These are phyloP conservation scores for Parascotia fuliginaria DNA, from an alignment of 2,888 invertebrate species.

Conservation along the genomic window DNA sequence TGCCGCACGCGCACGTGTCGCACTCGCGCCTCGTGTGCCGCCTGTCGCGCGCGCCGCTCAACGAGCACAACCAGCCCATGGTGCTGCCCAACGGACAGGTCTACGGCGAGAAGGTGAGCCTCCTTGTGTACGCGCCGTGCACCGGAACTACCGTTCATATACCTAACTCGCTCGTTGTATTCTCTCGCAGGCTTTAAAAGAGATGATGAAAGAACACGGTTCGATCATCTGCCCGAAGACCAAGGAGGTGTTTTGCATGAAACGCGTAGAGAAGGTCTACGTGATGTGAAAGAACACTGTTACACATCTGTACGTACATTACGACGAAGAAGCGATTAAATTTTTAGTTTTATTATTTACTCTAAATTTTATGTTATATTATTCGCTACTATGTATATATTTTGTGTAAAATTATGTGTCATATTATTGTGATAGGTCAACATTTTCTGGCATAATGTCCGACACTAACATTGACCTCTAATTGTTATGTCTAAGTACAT, in stretches of 20 bases:
- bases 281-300: constrained; percentile 90
- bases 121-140: too few species aligned
- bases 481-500: too few species aligned
- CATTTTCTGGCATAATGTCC: too few species aligned
- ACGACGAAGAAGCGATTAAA: constrained; percentile 11
- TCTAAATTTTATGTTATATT: not conserved
- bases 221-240: constrained; percentile 97
- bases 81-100: constrained; percentile 99
- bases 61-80: constrained; percentile 99
- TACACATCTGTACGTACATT: constrained; percentile 6
- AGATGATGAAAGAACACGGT: constrained; percentile 97
- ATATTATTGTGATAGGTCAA: not conserved
- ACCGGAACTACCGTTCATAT: too few species aligned
- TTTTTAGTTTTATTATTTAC: constrained; percentile 9
- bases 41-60: constrained; percentile 95
- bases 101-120: constrained; percentile 97
- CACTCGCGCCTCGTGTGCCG: constrained; percentile 97
- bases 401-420: not conserved
- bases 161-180: not conserved
- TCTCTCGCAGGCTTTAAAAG: constrained; percentile 91
- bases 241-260: constrained; percentile 95
- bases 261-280: constrained; percentile 98
- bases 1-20: constrained; percentile 98
- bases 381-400: too few species aligned
- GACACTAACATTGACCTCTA: too few species aligned